Base-by-base conservation (phyloP, 2,113 vertebrate species). In the Bagarius yarrelli region DNA sequence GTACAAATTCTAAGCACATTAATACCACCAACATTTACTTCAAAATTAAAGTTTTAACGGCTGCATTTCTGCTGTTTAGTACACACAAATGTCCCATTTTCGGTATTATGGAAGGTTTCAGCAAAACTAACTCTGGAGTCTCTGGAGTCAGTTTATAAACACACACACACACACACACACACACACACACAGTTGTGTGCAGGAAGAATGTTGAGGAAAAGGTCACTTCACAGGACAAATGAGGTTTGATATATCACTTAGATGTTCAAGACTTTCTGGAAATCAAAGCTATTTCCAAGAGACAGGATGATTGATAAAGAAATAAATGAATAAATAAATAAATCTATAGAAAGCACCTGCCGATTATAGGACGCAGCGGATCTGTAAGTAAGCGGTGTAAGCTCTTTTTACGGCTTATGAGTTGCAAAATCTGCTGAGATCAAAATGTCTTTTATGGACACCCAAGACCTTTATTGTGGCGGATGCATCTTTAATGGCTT, bases 401-500 rank as follows among this genome's bases (percentile, higher is more conserved):
- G 83, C 70, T 34, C 50, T 69, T 81, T 81, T 84, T 76, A 77
- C 52, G 36, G 75, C 40, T 78, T 81, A 74, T 32, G 59, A 64
- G 83, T 74, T 79, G 78, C 77, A 85, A 82, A 85, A 79, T 82
- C 71, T 75, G 78, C 80, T 74, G 76, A 72, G 36, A 82, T 71
- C 63, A 78, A 79, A 79, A 79, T 23, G 55, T 74, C 76, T 81
- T 85, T 79, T 85, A 79, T 82, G 83, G 83, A 74, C 83, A 84
- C 78, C 70, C 60, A 78, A 52, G 78, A 82, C 79, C 71, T 84
- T 57, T 78, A 81, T 67, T 69, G 59, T 66, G 61, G 80, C 25
- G 76, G 78, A 82, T 85, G 76, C 79, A 75, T 78, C 80, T 79
- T 82, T 85, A 85, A 82, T 82, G 80, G 73, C 53, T 75, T 71